Evolutionary conservation across 2,888 invertebrate species (phyloP).

Genomic region (Aporophyla nigra): DNA sequence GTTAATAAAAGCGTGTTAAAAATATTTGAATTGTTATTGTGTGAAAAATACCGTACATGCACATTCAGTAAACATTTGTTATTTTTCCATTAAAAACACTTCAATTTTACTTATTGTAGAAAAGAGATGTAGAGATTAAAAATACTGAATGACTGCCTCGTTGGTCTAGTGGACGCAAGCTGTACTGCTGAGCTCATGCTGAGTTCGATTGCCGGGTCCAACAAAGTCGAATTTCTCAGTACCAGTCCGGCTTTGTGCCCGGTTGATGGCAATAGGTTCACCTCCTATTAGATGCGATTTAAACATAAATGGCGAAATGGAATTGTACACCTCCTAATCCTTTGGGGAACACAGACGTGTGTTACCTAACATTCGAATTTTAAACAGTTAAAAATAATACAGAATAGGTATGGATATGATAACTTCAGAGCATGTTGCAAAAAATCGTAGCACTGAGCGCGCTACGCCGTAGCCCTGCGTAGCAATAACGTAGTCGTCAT

Average conservation of each 20-base stretch:
- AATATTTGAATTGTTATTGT: too few relatives aligned
- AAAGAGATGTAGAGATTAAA: too few relatives aligned
- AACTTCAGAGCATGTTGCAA: background rate
- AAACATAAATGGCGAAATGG: background rate
- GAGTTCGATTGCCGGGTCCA: too few relatives aligned
- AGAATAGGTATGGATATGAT: background rate
- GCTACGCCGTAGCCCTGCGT: conserved; percentile 10
- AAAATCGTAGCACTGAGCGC: background rate
- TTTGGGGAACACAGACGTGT: background rate
- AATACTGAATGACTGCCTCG: background rate
- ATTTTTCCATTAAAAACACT: too few relatives aligned
- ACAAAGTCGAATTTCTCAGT: background rate
- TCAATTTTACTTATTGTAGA: too few relatives aligned
- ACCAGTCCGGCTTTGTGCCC: background rate
- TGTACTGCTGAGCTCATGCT: background rate
- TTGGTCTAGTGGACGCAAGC: background rate
- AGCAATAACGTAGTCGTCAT: background rate
- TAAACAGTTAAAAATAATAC: too few relatives aligned
- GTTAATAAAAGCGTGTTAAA: too few relatives aligned
- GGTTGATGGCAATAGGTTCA: background rate
- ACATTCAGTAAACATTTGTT: too few relatives aligned
- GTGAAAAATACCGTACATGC: too few relatives aligned
- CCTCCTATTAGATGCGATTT: background rate
- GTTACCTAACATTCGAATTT: background rate
- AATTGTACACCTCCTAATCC: too few relatives aligned